These are phyloP conservation scores for Pectinophora gossypiella DNA, from an alignment of 1,140 invertebrate genomes.

Conservation along the genomic window DNA sequence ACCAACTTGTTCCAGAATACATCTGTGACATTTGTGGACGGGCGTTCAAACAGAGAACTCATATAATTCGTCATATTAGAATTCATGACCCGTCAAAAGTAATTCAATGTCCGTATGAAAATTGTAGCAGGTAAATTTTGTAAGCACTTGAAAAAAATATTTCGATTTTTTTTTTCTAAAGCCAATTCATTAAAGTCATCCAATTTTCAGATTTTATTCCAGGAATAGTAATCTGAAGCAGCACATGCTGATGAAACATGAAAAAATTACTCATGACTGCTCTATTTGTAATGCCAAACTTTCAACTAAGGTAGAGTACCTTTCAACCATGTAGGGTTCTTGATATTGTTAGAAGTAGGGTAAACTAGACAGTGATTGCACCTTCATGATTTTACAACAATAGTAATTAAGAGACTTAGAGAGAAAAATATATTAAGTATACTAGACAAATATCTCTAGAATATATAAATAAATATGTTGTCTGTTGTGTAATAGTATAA, in stretches of 20 bases:
- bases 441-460: no score
- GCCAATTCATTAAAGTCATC: conserved; percentile 9
- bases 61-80: conserved; percentile 62
- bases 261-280: conserved; percentile 44
- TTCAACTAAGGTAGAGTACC: conserved; percentile 48
- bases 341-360: not conserved
- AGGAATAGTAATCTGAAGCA: conserved; percentile 60
- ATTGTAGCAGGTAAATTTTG: conserved; percentile 56
- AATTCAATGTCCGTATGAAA: conserved; percentile 49
- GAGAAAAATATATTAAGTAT: no score
- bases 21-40: conserved; percentile 68
- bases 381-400: no score
- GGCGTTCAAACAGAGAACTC: conserved; percentile 53
- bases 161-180: not conserved
- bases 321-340: not conserved
- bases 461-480: no score
- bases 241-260: conserved; percentile 52
- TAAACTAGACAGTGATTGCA: no score
- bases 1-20: conserved; percentile 70
- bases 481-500: no score
- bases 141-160: not conserved
- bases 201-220: conserved; percentile 44
- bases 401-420: no score
- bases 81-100: conserved; percentile 33
- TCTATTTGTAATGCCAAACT: conserved; percentile 38